phyloP scores from a whole-genome alignment of 2,888 invertebrate genomes.

The Villa cingulata region DNA sequence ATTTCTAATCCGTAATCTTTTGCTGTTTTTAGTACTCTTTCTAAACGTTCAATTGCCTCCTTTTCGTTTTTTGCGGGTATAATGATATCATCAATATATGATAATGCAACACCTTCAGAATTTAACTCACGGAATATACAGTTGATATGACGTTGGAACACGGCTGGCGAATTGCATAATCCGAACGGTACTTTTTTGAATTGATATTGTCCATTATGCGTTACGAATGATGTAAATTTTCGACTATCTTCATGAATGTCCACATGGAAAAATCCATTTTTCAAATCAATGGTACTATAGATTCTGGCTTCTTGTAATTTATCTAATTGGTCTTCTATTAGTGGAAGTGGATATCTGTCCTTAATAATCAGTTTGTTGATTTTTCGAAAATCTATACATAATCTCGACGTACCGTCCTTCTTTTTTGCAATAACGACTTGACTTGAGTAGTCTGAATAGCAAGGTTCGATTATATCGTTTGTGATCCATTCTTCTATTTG shows the following conservation, averaged over 20 bases:
- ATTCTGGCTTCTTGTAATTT: constrained; percentile 15
- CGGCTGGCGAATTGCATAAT: constrained; percentile 12
- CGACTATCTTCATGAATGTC: constrained; percentile 14
- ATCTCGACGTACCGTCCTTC: constrained; percentile 12
- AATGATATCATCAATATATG: constrained; percentile 18
- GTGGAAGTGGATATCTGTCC: constrained; percentile 15
- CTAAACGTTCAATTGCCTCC: neutral
- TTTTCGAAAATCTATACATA: constrained; percentile 15
- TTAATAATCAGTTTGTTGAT: constrained; percentile 10
- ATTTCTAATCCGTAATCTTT: constrained; percentile 1
- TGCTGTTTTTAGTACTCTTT: neutral
- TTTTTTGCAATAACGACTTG: constrained; percentile 15
- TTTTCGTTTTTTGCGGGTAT: neutral
- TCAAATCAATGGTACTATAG: constrained; percentile 19
- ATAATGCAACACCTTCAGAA: neutral
- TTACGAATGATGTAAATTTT: constrained; percentile 19
- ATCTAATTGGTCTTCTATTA: constrained; percentile 19
- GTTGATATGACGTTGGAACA: constrained; percentile 15
- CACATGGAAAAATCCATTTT: constrained; percentile 23
- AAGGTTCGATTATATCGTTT: constrained; percentile 1
- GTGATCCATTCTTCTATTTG: constrained; percentile 2
- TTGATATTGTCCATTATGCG: constrained; percentile 18
- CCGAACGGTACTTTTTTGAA: constrained; percentile 24
- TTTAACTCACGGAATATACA: neutral
- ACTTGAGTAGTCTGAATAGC: constrained; percentile 14